Conservation (phyloP, 2,888 invertebrate species). For the Mechanitis mazaeus region DNA sequence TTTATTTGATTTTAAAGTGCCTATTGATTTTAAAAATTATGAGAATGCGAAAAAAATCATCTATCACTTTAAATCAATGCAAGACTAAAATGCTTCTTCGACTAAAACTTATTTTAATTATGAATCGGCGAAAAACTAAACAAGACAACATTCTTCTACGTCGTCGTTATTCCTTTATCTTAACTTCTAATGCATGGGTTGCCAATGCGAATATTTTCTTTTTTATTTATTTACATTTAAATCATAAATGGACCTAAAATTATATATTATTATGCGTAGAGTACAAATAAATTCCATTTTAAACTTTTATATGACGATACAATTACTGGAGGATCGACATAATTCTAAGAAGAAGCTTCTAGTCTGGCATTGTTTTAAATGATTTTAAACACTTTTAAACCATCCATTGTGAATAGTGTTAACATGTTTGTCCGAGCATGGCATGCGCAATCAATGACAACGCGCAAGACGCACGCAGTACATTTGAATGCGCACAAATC, state of each 20-base stretch:
- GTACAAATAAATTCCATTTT: too few relatives aligned
- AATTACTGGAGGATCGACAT: not conserved
- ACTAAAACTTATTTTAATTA: too few relatives aligned
- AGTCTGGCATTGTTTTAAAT: constrained; percentile 1
- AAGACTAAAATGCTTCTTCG: not conserved
- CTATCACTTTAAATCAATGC: not conserved
- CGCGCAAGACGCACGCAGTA: constrained; percentile 11
- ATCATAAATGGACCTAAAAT: too few relatives aligned
- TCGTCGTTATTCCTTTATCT: too few relatives aligned
- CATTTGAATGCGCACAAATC: constrained; percentile 1
- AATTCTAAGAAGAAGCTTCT: not conserved
- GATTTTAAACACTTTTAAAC: constrained; percentile 1
- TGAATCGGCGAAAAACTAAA: too few relatives aligned
- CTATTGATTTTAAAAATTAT: not conserved
- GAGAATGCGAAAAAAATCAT: constrained; percentile 15
- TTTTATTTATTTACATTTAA: not conserved
- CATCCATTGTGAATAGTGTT: constrained; percentile 6
- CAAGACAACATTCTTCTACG: too few relatives aligned
- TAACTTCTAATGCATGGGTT: too few relatives aligned
- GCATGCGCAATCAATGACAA: constrained; percentile 15
- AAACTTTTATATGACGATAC: too few relatives aligned
- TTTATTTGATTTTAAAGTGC: not conserved
- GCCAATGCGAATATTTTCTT: not conserved
- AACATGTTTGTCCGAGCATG: constrained; percentile 14
- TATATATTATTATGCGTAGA: too few relatives aligned